A percentile compares a stretch with the other conserved stretches of the same genome.
These are phyloP conservation scores for Lasiurus cinereus DNA, from an alignment of 2,113 vertebrate genomes.

Conservation along the genomic window DNA sequence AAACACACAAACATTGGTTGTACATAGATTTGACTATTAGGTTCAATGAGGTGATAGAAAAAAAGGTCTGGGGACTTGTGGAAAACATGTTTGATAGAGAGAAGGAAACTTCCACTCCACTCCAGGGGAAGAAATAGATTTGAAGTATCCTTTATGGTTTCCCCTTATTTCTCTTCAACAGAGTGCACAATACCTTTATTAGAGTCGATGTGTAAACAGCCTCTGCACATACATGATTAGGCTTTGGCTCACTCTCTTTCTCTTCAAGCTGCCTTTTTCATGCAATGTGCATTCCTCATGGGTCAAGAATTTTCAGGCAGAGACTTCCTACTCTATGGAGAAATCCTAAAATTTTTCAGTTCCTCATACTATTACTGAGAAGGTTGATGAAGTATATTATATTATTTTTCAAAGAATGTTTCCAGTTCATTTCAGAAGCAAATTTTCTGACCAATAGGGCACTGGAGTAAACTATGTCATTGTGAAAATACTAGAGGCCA, in stretches of 20 bases:
- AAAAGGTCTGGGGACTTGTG: neutral
- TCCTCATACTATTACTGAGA: neutral
- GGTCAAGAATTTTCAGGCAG: neutral
- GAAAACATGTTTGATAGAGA: neutral
- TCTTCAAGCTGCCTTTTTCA: neutral
- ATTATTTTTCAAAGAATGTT: neutral
- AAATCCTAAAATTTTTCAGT: neutral
- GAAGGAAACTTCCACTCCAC: neutral
- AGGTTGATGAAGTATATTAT: neutral
- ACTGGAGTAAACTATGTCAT: neutral
- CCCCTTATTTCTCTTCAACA: neutral
- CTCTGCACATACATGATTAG: neutral
- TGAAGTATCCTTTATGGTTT: neutral
- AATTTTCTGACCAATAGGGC: neutral
- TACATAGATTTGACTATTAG: neutral
- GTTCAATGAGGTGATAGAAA: neutral
- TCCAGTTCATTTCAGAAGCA: constrained; percentile 1
- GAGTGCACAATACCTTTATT: neutral
- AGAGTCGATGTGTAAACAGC: neutral
- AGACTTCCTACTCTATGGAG: neutral
- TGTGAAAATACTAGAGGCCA: neutral
- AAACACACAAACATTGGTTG: neutral
- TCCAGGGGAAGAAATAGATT: neutral
- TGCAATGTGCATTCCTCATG: neutral
- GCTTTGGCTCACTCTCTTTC: neutral